Conservation (phyloP, 2,113 vertebrate species). For the Notiomystis cincta region DNA sequence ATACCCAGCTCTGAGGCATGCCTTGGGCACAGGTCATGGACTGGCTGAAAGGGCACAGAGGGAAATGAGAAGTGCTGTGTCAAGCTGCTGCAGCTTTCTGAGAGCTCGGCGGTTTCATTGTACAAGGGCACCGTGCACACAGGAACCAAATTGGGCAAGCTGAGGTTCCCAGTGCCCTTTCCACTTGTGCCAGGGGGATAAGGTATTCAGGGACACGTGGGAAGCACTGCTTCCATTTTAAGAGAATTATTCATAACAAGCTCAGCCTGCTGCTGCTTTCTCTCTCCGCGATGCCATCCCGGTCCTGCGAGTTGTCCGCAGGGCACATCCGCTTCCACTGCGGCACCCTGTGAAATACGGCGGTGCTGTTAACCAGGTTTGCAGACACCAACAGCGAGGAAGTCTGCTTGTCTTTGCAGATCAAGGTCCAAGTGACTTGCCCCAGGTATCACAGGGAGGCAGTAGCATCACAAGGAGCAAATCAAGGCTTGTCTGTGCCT, state of each 20-base stretch:
- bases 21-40: not conserved
- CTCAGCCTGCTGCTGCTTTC: not conserved
- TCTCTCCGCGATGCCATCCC: not conserved
- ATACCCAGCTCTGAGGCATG: not conserved
- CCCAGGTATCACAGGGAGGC: not conserved
- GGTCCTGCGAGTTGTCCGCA: rapidly evolving
- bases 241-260: not conserved
- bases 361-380: rapidly evolving
- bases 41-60: not conserved
- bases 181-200: not conserved
- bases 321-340: rapidly evolving
- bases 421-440: not conserved
- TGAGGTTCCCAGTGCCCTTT: not conserved
- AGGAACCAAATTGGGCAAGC: not conserved
- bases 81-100: not conserved
- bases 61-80: not conserved
- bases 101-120: rapidly evolving
- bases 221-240: conserved; percentile 4
- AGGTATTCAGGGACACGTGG: not conserved
- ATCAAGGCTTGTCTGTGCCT: not conserved
- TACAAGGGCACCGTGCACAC: not conserved
- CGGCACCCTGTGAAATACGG: not conserved
- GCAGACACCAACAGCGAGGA: not conserved
- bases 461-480: not conserved
- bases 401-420: not conserved